Conservation (phyloP, 2,888 invertebrate species). For the Aporophyla nigra region DNA sequence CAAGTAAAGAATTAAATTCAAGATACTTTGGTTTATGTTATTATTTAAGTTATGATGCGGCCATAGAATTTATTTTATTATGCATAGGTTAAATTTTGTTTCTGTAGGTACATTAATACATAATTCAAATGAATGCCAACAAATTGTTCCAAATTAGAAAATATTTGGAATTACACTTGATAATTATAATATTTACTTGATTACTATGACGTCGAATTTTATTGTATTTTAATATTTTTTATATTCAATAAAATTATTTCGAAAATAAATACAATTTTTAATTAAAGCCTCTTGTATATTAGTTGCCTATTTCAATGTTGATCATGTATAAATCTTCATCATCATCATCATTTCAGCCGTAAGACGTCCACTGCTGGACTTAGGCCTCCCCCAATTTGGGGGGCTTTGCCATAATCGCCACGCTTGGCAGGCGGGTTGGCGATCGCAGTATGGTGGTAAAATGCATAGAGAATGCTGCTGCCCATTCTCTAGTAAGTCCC, state of each 20-base stretch:
- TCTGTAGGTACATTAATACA: constrained; percentile 1
- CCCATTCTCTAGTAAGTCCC: no score
- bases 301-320: background rate
- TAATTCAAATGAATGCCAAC: constrained; percentile 13
- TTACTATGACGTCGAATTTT: constrained; percentile 50
- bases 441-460: no score
- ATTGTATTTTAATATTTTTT: constrained; percentile 63
- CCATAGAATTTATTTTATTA: constrained; percentile 49
- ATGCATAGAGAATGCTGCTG: no score
- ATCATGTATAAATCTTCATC: background rate
- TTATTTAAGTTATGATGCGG: constrained; percentile 40
- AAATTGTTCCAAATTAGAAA: constrained; percentile 14
- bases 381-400: no score
- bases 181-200: constrained; percentile 44
- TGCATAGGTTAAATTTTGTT: constrained; percentile 24
- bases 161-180: constrained; percentile 20
- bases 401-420: no score
- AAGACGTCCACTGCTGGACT: no score
- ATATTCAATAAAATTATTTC: constrained; percentile 66
- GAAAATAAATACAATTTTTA: constrained; percentile 17
- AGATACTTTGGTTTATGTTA: constrained; percentile 38
- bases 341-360: no score
- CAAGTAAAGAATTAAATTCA: constrained; percentile 42
- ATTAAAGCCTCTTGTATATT: background rate
- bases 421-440: no score